Evolutionary conservation across 2,797 vertebrate species (phyloP), one percentile per base, ranked within the genome.

Genomic region (Lagorchestes hirsutus): DNA sequence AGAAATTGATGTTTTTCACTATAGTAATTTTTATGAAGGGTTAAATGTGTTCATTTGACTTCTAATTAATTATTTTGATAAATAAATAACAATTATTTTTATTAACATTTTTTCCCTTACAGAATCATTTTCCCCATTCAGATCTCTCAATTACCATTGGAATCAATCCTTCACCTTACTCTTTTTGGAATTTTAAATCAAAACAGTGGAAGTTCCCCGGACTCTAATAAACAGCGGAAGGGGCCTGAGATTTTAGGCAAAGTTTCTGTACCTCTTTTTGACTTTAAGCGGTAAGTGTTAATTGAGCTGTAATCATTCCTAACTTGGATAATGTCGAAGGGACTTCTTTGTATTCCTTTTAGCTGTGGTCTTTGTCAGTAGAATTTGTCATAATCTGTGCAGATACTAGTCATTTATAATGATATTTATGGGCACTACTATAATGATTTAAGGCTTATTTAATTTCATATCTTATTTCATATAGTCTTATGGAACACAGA

Each of bases 111-210:
- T 95, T 96, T 54, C 94, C 91, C 97, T 98, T 97, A 55, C 98
- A 99, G 99, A 98, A 99, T 99, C 97, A 99, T 99, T 98, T 99
- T 99, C 98, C 99, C 99, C 92, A 99, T 99, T 74, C 99, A 99
- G 54, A 99, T 99, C 97, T 99, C 99, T 16, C 99, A 99, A 55
- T 99, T 99, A 97, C 99, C 99, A 1, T 98, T 99, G 98, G 99
- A 99, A 98, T 99, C 99, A 90, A 90, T 99, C 92, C 98, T 99
- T 96, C 99, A 99, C 96, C 98, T 99, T 97, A 99, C 99, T 97
- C 99, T 99, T 96, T 99, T 99, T 97, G 99, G 99, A 97, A 98
- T 99, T 93, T 98, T 99, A 96, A 99, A 99, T 99, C 99, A 99
- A 98, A 99, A 98, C 95, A 99, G 99, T 96, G 99, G 99, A 95